Conservation (phyloP, 2,113 vertebrate genomes). For the Anhinga anhinga region DNA sequence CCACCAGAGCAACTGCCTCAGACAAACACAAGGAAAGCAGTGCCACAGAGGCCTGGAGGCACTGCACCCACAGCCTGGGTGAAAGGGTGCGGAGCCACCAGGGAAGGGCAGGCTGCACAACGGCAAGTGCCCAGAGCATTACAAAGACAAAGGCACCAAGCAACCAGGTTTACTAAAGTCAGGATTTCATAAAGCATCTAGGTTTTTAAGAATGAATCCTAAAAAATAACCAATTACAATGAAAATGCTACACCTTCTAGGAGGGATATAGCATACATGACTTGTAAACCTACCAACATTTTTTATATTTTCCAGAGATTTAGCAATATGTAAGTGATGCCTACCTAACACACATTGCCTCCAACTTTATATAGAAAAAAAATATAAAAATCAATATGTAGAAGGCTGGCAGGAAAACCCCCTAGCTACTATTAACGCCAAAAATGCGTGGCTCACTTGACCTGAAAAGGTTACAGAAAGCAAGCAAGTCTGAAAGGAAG, state of each 20-base stretch:
- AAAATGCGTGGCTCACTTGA: not conserved
- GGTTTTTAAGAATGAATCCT: not conserved
- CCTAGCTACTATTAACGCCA: not conserved
- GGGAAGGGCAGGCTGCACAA: not conserved
- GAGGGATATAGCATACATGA: not conserved
- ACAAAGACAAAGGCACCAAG: not conserved
- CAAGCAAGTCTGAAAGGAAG: not conserved
- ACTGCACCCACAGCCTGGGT: fast-evolving
- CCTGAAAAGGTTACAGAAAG: not conserved
- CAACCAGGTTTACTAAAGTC: not conserved
- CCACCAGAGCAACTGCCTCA: fast-evolving
- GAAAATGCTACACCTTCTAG: not conserved
- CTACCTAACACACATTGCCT: not conserved
- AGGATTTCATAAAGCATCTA: not conserved
- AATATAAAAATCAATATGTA: not conserved
- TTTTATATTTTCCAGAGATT: not conserved
- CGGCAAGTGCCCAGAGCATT: not conserved
- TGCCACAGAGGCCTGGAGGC: not conserved
- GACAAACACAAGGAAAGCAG: too few relatives aligned
- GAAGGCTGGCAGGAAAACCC: not conserved
- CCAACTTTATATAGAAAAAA: not conserved
- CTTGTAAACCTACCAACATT: not conserved
- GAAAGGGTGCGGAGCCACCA: not conserved
- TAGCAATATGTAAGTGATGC: not conserved
- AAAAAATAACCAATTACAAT: not conserved